A percentile compares a stretch with the other conserved stretches of the same genome.
Evolutionary conservation across 2,113 vertebrate genomes (phyloP).

Genomic region (Gopherus evgoodei): DNA sequence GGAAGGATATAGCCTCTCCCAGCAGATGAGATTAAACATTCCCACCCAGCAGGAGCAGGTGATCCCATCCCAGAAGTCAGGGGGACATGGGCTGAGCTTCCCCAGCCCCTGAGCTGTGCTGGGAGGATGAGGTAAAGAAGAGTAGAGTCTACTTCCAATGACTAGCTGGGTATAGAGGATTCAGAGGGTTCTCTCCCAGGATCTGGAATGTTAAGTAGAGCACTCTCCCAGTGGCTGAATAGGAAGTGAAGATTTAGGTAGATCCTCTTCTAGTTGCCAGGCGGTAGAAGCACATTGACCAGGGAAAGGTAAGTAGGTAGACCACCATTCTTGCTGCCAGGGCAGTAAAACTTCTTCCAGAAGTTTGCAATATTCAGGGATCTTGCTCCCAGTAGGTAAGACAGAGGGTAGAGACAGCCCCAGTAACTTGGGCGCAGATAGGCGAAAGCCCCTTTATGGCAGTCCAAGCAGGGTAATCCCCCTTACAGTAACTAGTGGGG

Average conservation of each 20-base stretch:
- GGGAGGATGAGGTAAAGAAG: neutral
- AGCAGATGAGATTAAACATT: rapidly evolving
- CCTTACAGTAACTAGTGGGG: neutral
- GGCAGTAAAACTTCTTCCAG: neutral
- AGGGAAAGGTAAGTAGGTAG: neutral
- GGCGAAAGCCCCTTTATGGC: neutral
- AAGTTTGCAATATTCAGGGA: neutral
- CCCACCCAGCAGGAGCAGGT: neutral
- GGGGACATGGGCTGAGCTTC: neutral
- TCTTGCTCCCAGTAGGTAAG: neutral
- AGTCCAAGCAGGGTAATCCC: rapidly evolving
- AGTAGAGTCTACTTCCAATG: neutral
- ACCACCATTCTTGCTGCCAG: neutral
- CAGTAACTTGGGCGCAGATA: neutral
- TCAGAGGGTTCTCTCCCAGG: neutral
- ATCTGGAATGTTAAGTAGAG: neutral
- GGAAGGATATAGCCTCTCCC: neutral
- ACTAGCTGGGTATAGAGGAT: neutral
- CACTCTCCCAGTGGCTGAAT: neutral
- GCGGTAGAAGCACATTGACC: neutral
- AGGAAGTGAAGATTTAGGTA: neutral
- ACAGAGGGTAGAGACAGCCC: rapidly evolving
- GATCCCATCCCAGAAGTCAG: neutral
- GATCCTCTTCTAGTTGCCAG: neutral
- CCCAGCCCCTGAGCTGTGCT: neutral